Percentiles rank a stretch among this genome's conserved stretches.
Evolutionary conservation across 2,113 vertebrate genomes (phyloP).

Genomic region (Nibea albiflora): DNA sequence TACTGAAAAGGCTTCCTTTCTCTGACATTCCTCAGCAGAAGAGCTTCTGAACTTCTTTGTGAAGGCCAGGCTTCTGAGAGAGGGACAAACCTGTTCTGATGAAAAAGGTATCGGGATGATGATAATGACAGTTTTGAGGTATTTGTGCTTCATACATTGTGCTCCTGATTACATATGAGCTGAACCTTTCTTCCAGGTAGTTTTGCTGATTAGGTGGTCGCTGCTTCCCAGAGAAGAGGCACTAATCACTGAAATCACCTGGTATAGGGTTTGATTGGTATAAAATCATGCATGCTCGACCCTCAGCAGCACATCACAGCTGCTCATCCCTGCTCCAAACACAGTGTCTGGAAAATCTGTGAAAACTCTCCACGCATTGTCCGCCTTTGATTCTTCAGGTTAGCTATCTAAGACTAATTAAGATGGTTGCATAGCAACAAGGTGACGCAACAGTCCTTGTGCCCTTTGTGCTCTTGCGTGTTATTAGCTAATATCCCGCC

Average conservation of each 20-base stretch:
- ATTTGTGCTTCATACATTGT: constrained; percentile 18
- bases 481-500: constrained; percentile 5
- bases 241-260: constrained; percentile 39
- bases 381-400: constrained; percentile 31
- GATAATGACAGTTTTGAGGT: constrained; percentile 42
- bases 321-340: background rate
- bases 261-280: constrained; percentile 8
- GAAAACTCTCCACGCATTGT: constrained; percentile 2
- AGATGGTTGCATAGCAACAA: constrained; percentile 62
- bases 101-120: constrained; percentile 25
- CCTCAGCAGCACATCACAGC: background rate
- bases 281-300: background rate
- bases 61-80: constrained; percentile 4
- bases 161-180: constrained; percentile 32
- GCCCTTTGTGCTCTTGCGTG: constrained; percentile 30
- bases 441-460: constrained; percentile 19
- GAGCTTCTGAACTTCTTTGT: background rate
- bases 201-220: constrained; percentile 37
- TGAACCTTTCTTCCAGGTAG: constrained; percentile 5
- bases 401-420: constrained; percentile 52
- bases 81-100: constrained; percentile 12
- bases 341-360: constrained; percentile 8
- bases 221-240: background rate
- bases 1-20: background rate
- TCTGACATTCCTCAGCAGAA: background rate